A percentile compares a stretch with the other conserved stretches of the same genome.
Conservation (phyloP, 2,113 vertebrate species). For the Alectura lathami region DNA sequence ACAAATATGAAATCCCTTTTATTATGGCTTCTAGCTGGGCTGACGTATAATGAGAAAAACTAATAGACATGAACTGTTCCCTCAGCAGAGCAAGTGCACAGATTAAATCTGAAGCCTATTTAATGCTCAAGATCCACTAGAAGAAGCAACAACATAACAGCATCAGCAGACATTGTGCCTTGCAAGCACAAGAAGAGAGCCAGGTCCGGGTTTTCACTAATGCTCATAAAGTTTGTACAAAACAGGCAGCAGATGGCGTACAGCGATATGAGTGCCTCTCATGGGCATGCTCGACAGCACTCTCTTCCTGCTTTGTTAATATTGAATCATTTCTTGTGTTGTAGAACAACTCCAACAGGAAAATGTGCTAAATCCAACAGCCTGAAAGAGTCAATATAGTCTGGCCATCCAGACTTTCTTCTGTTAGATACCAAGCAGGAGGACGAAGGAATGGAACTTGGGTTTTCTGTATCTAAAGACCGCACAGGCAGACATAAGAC, state of each 20-base stretch:
- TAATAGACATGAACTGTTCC: background rate
- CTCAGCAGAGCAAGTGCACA: background rate
- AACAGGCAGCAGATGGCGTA: background rate
- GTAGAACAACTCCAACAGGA: background rate
- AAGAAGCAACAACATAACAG: background rate
- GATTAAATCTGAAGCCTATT: background rate
- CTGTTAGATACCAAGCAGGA: background rate
- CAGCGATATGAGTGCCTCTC: background rate
- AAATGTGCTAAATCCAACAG: background rate
- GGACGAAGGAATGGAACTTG: background rate
- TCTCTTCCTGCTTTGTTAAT: background rate
- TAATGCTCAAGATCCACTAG: background rate
- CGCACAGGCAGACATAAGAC: background rate
- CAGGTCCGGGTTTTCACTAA: background rate
- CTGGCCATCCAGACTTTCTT: background rate
- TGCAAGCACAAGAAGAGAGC: background rate
- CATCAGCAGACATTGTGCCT: background rate
- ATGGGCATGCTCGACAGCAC: accelerated
- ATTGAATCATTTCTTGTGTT: background rate
- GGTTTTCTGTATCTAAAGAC: background rate
- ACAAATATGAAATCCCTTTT: background rate
- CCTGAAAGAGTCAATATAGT: background rate
- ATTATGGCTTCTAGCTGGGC: background rate
- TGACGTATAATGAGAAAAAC: background rate
- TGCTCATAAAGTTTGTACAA: background rate